A percentile compares a stretch with the other conserved stretches of the same genome.
Evolutionary conservation across 2,113 vertebrate genomes (phyloP).

Genomic region (Pelecanus crispus): DNA sequence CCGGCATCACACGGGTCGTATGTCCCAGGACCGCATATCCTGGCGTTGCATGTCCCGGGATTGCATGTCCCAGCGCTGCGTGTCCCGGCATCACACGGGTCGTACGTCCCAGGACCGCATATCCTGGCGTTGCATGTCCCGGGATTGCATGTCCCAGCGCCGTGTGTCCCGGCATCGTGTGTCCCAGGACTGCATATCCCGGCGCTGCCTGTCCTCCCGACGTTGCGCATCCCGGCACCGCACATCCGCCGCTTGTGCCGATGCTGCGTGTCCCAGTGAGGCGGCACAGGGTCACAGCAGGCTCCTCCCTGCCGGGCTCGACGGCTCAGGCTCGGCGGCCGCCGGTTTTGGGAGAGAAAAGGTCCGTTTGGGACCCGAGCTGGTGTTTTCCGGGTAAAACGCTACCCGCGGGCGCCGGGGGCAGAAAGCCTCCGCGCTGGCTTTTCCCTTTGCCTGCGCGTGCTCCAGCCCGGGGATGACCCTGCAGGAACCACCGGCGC

Average conservation of each 20-base stretch:
- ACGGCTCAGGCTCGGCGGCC: neutral
- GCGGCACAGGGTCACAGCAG: no score
- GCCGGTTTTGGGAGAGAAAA: neutral
- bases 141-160: no score
- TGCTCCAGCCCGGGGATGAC: neutral
- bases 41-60: neutral
- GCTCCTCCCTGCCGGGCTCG: neutral
- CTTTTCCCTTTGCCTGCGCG: neutral
- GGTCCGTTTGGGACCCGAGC: neutral
- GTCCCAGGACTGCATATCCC: neutral
- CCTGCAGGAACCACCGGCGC: neutral
- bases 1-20: neutral
- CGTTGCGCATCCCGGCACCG: no score
- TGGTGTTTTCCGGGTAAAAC: neutral
- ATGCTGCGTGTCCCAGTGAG: neutral
- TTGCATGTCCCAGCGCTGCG: neutral
- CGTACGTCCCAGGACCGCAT: fast-evolving
- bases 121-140: no score
- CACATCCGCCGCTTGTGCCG: neutral
- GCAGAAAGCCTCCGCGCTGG: neutral
- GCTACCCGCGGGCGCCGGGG: fast-evolving
- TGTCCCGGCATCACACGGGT: no score
- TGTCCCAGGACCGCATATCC: neutral
- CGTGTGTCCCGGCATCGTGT: fast-evolving
- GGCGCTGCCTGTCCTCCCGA: no score